Conservation (phyloP, 2,113 vertebrate species). For the Thamnophis sirtalis region DNA sequence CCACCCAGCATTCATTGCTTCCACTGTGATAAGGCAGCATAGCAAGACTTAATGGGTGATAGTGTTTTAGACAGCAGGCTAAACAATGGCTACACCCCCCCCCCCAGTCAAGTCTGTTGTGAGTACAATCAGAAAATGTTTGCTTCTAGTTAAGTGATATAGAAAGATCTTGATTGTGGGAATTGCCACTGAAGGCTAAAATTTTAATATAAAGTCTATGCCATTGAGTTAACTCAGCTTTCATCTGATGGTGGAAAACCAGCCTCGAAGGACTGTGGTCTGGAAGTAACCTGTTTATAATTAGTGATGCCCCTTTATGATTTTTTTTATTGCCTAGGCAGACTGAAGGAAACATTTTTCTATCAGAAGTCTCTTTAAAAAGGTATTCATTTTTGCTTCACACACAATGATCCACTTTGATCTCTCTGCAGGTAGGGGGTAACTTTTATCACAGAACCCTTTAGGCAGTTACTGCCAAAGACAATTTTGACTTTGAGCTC, state of each 20-base stretch:
- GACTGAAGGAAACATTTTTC: background rate
- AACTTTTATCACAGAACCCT: background rate
- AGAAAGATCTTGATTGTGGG: no score
- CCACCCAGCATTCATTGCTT: background rate
- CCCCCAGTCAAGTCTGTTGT: background rate
- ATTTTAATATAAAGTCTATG: background rate
- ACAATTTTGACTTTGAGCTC: background rate
- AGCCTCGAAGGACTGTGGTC: background rate
- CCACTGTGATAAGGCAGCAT: background rate
- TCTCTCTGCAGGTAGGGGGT: background rate
- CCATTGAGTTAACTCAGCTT: background rate
- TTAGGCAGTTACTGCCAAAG: background rate
- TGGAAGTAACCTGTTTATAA: background rate
- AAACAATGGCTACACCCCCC: background rate
- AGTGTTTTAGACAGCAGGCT: background rate
- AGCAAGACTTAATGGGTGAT: background rate
- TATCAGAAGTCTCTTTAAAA: background rate
- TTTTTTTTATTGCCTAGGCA: background rate
- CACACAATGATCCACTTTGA: background rate
- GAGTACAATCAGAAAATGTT: background rate
- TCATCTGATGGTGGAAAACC: background rate
- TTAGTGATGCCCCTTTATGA: background rate
- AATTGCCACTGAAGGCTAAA: background rate
- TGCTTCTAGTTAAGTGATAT: background rate
- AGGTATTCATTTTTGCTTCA: background rate